These are phyloP conservation scores for Dreissena rostriformis DNA, from an alignment of 1,140 invertebrate genomes.

Conservation along the genomic window DNA sequence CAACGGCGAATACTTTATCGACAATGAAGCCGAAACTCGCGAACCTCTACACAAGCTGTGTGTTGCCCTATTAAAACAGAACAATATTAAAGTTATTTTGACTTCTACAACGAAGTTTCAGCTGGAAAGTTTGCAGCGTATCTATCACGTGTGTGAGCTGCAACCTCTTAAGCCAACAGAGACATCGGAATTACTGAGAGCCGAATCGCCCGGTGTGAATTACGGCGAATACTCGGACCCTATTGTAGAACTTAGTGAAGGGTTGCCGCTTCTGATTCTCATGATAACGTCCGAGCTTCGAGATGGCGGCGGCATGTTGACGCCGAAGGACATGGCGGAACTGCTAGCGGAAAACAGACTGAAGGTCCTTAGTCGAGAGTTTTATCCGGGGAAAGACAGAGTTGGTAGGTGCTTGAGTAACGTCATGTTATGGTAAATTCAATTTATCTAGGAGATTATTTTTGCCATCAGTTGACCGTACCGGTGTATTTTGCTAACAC, in stretches of 20 bases:
- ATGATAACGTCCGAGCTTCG: slow-evolving; percentile 46
- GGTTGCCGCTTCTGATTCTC: slow-evolving; percentile 37
- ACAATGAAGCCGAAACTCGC: not conserved
- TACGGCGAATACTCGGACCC: slow-evolving; percentile 19
- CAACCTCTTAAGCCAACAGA: slow-evolving; percentile 8
- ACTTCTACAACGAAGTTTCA: slow-evolving; percentile 32
- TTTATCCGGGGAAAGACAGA: slow-evolving; percentile 46
- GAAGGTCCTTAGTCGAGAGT: slow-evolving; percentile 36
- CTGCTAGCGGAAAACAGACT: slow-evolving; percentile 29
- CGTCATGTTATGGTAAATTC: no score
- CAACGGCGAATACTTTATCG: slow-evolving; percentile 48
- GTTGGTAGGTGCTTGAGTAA: slow-evolving; percentile 24
- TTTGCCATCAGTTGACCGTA: no score
- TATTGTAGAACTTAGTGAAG: slow-evolving; percentile 37
- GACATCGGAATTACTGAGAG: slow-evolving; percentile 16
- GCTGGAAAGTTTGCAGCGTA: not conserved
- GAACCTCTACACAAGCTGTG: slow-evolving; percentile 20
- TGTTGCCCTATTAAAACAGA: not conserved
- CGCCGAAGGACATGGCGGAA: slow-evolving; percentile 39
- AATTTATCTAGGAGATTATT: no score
- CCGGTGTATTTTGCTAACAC: no score
- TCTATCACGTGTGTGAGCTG: slow-evolving; percentile 28
- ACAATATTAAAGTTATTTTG: slow-evolving; percentile 41
- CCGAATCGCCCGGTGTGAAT: not conserved
- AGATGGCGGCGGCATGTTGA: slow-evolving; percentile 14